Conservation (phyloP, 2,113 vertebrate species). For the Phycodurus eques region DNA sequence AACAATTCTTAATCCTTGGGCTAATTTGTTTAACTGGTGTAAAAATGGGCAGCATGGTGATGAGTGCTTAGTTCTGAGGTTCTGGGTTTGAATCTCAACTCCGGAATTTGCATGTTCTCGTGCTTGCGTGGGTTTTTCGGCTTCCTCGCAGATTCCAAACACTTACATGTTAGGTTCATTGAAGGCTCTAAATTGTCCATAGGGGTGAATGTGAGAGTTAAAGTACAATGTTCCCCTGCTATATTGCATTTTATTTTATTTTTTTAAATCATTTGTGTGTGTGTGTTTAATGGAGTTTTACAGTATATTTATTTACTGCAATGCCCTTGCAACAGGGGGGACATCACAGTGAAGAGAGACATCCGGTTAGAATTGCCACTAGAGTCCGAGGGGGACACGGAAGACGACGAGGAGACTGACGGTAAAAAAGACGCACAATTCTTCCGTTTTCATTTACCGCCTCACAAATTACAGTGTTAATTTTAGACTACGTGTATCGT, state of each 20-base stretch:
- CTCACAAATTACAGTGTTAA: constrained; percentile 20
- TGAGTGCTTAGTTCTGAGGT: no score
- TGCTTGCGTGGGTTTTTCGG: no score
- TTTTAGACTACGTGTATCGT: constrained; percentile 26
- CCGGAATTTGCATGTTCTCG: background rate
- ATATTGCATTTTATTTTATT: background rate
- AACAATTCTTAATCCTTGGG: no score
- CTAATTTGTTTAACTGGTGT: no score
- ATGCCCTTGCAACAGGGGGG: constrained; percentile 57
- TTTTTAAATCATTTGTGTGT: constrained; percentile 16
- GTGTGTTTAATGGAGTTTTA: constrained; percentile 6
- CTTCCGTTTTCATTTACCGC: constrained; percentile 13
- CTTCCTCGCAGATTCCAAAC: no score
- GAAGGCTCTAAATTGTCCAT: no score
- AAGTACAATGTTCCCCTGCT: no score
- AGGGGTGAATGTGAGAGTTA: no score
- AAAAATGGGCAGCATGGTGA: no score
- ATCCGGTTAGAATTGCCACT: constrained; percentile 55
- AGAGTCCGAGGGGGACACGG: constrained; percentile 70
- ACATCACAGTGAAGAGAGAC: constrained; percentile 70
- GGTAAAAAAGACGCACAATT: constrained; percentile 21
- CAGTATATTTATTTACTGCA: background rate
- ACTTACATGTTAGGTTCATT: no score
- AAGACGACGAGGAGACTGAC: constrained; percentile 36
- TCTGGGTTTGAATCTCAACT: no score